Conservation (phyloP, 2,888 invertebrate genomes). For the Yponomeuta plumbellus region DNA sequence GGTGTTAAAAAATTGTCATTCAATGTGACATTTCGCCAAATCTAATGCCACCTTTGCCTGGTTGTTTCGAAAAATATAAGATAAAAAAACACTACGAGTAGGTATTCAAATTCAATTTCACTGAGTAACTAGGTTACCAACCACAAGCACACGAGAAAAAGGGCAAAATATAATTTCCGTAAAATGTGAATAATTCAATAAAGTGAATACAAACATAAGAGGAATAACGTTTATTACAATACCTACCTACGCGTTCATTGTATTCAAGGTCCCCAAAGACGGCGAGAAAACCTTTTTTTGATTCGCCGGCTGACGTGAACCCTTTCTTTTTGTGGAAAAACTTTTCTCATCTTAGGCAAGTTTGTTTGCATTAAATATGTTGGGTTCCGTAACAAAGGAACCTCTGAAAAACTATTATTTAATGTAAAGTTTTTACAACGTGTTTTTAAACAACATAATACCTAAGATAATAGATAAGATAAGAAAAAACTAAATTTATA, state of each 20-base stretch:
- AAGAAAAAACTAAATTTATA: too few species aligned
- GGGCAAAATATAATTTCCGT: neutral
- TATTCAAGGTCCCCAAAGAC: constrained; percentile 8
- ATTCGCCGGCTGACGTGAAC: neutral
- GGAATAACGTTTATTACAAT: constrained; percentile 1
- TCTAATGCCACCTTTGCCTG: too few species aligned
- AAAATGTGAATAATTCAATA: constrained; percentile 4
- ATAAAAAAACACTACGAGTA: too few species aligned
- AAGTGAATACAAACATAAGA: constrained; percentile 1
- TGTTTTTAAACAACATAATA: too few species aligned
- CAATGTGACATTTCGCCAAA: too few species aligned
- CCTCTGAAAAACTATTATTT: neutral
- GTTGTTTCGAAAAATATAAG: too few species aligned
- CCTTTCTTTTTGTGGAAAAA: constrained; percentile 6
- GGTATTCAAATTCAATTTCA: neutral
- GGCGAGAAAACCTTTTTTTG: constrained; percentile 6
- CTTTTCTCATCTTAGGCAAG: neutral
- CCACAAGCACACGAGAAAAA: neutral
- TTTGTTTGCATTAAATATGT: neutral
- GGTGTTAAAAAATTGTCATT: too few species aligned
- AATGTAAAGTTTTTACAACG: too few species aligned
- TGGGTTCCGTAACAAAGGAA: neutral
- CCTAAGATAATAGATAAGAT: too few species aligned
- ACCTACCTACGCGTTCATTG: neutral
- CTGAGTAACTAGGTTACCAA: neutral